Conservation (phyloP, 2,888 invertebrate species). For the Phragmatobia fuliginosa region DNA sequence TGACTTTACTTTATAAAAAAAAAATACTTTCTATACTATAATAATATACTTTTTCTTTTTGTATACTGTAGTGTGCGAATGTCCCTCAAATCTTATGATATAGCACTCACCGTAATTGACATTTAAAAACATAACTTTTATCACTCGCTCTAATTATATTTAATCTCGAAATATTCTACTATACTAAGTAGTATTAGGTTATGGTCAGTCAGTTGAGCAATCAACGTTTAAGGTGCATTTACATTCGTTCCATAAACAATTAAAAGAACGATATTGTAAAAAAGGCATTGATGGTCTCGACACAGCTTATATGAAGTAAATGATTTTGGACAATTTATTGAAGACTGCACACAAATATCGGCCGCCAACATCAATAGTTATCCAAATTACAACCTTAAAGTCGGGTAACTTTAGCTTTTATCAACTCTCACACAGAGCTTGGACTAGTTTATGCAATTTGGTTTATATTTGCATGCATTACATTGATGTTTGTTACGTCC, state of each 20-base stretch:
- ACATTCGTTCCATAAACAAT: slow-evolving; percentile 27
- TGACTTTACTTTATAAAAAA: too few species aligned
- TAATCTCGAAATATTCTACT: slow-evolving; percentile 9
- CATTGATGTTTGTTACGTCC: slow-evolving; percentile 47
- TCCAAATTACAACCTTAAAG: not conserved
- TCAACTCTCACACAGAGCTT: not conserved
- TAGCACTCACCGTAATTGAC: not conserved
- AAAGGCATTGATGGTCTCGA: slow-evolving; percentile 23
- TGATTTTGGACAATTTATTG: slow-evolving; percentile 35
- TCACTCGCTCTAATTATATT: not conserved
- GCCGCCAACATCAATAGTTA: not conserved
- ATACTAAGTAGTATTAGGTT: slow-evolving; percentile 6
- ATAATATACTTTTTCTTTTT: too few species aligned
- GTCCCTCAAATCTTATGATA: not conserved
- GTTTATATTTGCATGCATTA: slow-evolving; percentile 40
- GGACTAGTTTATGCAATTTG: slow-evolving; percentile 27
- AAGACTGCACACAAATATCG: not conserved
- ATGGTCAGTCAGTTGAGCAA: slow-evolving; percentile 22
- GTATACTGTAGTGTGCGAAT: not conserved
- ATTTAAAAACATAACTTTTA: not conserved
- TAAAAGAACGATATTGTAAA: slow-evolving; percentile 27
- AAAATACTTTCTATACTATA: too few species aligned
- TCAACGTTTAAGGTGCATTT: slow-evolving; percentile 20
- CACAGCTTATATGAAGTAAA: slow-evolving; percentile 36
- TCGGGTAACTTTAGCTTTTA: slow-evolving; percentile 22